A percentile compares a stretch with the other conserved stretches of the same genome.
These are phyloP conservation scores for Argyresthia albistria DNA, from an alignment of 2,888 invertebrate species.

Conservation along the genomic window DNA sequence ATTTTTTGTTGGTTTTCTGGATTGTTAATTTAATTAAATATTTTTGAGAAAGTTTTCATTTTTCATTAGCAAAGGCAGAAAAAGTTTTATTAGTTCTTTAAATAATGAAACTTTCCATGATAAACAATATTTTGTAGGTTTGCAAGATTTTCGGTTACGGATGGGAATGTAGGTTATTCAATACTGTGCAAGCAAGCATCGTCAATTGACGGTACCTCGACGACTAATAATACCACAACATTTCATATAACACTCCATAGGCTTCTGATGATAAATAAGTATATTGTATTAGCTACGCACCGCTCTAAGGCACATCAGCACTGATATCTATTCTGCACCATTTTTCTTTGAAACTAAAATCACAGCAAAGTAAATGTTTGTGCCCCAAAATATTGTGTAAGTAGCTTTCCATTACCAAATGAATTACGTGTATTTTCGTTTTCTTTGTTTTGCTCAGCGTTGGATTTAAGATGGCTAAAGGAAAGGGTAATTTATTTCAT, in stretches of 20 bases:
- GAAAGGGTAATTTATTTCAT: conserved; percentile 42
- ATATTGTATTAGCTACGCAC: background rate
- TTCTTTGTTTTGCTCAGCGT: conserved; percentile 54
- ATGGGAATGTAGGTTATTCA: too few species aligned
- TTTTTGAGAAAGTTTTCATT: too few species aligned
- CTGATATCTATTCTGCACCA: background rate
- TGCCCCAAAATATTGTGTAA: background rate
- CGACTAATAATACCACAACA: background rate
- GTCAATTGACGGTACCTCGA: too few species aligned
- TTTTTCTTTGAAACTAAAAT: background rate
- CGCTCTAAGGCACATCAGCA: background rate
- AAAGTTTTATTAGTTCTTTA: too few species aligned
- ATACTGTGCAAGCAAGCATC: too few species aligned
- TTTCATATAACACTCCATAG: background rate
- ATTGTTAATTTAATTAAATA: background rate
- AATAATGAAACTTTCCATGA: too few species aligned
- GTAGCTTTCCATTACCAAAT: background rate
- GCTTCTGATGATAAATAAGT: background rate
- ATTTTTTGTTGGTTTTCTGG: background rate
- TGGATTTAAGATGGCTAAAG: conserved; percentile 63
- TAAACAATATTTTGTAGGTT: too few species aligned
- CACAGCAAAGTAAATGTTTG: background rate
- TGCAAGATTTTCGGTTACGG: too few species aligned
- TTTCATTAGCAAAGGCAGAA: too few species aligned
- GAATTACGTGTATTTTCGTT: background rate